These are phyloP conservation scores for Trinectes maculatus DNA, from an alignment of 2,113 vertebrate genomes.

Conservation along the genomic window DNA sequence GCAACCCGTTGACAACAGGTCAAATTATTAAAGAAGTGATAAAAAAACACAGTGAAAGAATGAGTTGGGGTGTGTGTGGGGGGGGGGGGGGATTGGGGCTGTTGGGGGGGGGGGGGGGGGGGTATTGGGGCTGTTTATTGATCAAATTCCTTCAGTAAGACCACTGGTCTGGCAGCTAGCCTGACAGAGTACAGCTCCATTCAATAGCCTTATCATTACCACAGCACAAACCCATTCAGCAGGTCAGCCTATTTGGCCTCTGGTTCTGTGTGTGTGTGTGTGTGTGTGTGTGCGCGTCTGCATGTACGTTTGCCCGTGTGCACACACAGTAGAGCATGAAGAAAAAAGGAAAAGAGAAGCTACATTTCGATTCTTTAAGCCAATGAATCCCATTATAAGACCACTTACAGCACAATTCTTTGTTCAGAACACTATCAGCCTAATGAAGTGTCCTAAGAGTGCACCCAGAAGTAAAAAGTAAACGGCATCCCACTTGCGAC, in stretches of 20 bases:
- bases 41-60: conserved; percentile 7
- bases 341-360: conserved; percentile 7
- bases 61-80: not conserved
- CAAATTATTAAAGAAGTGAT: no score
- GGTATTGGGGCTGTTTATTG: conserved; percentile 67
- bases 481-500: conserved; percentile 32
- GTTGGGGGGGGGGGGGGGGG: no score
- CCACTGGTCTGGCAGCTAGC: conserved; percentile 56
- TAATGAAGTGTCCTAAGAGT: conserved; percentile 71
- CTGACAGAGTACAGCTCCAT: conserved; percentile 73
- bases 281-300: not conserved
- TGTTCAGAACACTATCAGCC: conserved; percentile 61
- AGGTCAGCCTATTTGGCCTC: conserved; percentile 68
- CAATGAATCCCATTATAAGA: conserved; percentile 77
- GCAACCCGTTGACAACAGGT: no score
- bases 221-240: conserved; percentile 66
- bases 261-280: conserved; percentile 16
- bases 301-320: no score
- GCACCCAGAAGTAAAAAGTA: conserved; percentile 30
- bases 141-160: conserved; percentile 68
- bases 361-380: conserved; percentile 75
- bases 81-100: not conserved
- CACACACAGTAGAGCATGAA: no score
- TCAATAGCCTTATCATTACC: conserved; percentile 78
- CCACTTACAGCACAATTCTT: conserved; percentile 65